Evolutionary conservation across 1,140 invertebrate species (phyloP).

Genomic region (silkworm (Bombyx mori)): DNA sequence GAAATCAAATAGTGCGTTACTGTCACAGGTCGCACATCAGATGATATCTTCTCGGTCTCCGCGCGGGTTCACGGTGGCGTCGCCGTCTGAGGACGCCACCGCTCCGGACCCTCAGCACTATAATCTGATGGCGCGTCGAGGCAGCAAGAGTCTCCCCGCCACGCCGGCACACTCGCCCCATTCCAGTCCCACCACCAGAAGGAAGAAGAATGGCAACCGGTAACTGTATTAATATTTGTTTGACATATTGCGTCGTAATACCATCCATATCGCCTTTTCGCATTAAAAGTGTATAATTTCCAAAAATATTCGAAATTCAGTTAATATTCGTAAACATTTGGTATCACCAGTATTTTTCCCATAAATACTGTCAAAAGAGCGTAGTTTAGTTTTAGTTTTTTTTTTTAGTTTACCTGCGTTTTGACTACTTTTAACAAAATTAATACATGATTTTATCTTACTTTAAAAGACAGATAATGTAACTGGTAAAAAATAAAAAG

Average conservation of each 20-base stretch:
- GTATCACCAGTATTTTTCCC: too few species aligned
- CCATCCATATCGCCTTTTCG: background rate
- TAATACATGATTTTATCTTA: too few species aligned
- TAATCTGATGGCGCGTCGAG: conserved; percentile 64
- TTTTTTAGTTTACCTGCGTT: too few species aligned
- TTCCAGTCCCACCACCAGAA: conserved; percentile 72
- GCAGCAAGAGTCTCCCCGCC: conserved; percentile 79
- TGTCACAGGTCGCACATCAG: conserved; percentile 74
- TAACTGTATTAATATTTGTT: conserved; percentile 18
- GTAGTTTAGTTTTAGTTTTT: too few species aligned
- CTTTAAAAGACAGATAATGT: too few species aligned
- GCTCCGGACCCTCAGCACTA: conserved; percentile 28
- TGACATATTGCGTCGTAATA: background rate
- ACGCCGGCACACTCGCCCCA: conserved; percentile 76
- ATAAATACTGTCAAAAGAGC: too few species aligned
- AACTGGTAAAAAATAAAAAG: too few species aligned
- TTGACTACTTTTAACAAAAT: too few species aligned
- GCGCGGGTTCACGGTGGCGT: conserved; percentile 60
- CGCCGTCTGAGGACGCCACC: conserved; percentile 27
- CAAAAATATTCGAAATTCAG: too few species aligned
- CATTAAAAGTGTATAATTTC: too few species aligned
- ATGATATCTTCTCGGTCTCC: conserved; percentile 73
- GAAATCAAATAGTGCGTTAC: too few species aligned
- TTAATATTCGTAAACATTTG: too few species aligned
- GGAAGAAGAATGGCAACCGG: conserved; percentile 58